Percentiles rank a stretch among this genome's conserved stretches.
Evolutionary conservation across 2,113 vertebrate species (phyloP).

Genomic region (Taurulus bubalis): DNA sequence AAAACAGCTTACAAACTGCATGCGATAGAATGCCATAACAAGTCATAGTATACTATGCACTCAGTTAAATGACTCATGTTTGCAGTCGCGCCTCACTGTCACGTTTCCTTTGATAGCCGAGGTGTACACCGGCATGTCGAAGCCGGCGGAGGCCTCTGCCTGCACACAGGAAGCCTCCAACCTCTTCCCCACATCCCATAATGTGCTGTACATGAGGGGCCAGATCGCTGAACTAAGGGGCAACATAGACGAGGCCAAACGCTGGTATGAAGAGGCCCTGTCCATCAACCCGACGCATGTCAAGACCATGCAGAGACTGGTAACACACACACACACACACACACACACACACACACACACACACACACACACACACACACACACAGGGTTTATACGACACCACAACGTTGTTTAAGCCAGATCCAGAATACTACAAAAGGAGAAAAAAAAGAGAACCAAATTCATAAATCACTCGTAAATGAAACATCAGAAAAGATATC

Average conservation of each 20-base stretch:
- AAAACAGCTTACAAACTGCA: neutral
- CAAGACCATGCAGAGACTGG: slow-evolving; percentile 99
- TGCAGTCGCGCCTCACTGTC: neutral
- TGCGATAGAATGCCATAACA: neutral
- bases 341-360: slow-evolving; percentile 2
- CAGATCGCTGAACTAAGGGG: slow-evolving; percentile 96
- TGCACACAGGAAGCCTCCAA: slow-evolving; percentile 98
- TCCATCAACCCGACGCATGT: slow-evolving; percentile 98
- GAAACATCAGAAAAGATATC: neutral
- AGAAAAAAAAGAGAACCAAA: neutral
- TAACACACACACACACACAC: slow-evolving; percentile 72
- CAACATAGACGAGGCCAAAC: slow-evolving; percentile 92
- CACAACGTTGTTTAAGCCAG: neutral
- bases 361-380: neutral
- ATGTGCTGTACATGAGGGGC: slow-evolving; percentile 96
- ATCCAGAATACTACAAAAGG: neutral
- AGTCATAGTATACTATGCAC: neutral
- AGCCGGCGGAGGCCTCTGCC: slow-evolving; percentile 93
- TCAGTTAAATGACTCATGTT: neutral
- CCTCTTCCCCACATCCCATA: slow-evolving; percentile 96
- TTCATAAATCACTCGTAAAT: neutral
- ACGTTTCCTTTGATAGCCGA: slow-evolving; percentile 84
- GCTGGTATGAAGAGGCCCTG: slow-evolving; percentile 98
- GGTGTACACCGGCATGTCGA: slow-evolving; percentile 96
- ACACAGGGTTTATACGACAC: neutral